Base-by-base conservation (phyloP, 2,113 vertebrate species). In the Herpetotheres cachinnans region DNA sequence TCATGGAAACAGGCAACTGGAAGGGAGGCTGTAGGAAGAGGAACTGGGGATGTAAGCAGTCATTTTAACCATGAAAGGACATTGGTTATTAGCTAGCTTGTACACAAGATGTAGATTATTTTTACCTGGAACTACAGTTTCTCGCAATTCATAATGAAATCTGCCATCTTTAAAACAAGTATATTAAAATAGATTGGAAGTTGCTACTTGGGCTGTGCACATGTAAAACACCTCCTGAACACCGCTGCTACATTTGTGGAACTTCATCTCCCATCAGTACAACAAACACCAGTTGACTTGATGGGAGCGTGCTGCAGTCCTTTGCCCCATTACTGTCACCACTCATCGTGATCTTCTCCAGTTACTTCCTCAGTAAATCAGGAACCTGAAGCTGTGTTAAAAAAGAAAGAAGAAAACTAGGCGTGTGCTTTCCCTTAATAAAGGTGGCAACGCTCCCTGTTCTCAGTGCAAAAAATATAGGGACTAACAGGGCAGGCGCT, bases 21-120 rank as follows among this genome's bases (percentile, higher is more conserved):
- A 93, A 70, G 77, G 63, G 92, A 93, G 84, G 84, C 79, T 65
- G 66, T 76, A 95, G 77, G 70, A 93, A 92, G 80, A 89, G 89
- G 89, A 86, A 82, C 55, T 0, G 2, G 61, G 52, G 40, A 84
- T 61, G 81, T 46, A 69, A 92, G 89, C 44, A 82, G 73, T 69
- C 61, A 38, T 62, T 85, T 73, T 84, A 82, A 69, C 56, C 34
- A 66, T 40, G 65, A 85, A 89, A 87, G 49, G 42, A 50, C 54
- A 24, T 1, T 8, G 34, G 40, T 46, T 91, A 56, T 82, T 76
- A 76, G 61, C 19, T 56, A 92, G 44, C 21, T 86, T 69, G 49
- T 9, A 55, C 44, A 15, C 34, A 44, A 65, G 52, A 65, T 8
- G 44, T 46, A n/a, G 56, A 79, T 89, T 86, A 54, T n/a, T 93